These are phyloP conservation scores for Meloidogyne chitwoodi DNA, from an alignment of 1,140 invertebrate genomes.

Conservation along the genomic window DNA sequence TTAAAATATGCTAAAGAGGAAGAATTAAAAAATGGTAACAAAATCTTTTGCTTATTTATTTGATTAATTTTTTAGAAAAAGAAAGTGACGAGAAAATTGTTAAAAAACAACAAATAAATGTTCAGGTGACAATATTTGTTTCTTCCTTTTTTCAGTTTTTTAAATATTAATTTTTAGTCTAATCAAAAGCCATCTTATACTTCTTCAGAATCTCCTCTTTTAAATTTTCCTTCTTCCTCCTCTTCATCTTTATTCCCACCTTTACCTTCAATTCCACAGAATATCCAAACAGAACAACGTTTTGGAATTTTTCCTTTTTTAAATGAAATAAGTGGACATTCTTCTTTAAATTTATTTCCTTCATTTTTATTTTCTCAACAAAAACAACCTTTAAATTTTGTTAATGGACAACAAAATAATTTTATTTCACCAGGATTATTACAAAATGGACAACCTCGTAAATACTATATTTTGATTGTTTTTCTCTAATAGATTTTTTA, in stretches of 20 bases:
- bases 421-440: neutral
- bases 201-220: neutral
- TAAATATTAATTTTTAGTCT: neutral
- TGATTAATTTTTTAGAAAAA: neutral
- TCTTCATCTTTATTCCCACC: conserved; percentile 1
- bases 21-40: neutral
- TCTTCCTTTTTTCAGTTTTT: too few relatives aligned
- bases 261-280: neutral
- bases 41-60: neutral
- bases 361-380: neutral
- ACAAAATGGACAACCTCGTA: too few relatives aligned
- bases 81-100: neutral
- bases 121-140: neutral
- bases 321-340: neutral
- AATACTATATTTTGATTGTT: too few relatives aligned
- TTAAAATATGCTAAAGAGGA: neutral
- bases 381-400: neutral
- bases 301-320: neutral
- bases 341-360: neutral
- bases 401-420: neutral
- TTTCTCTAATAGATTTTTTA: too few relatives aligned
- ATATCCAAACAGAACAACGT: neutral
- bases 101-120: neutral
- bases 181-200: neutral
- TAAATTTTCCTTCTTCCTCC: neutral